These are phyloP conservation scores for Catharus fuscescens DNA, from an alignment of 2,113 vertebrate species.

Conservation along the genomic window DNA sequence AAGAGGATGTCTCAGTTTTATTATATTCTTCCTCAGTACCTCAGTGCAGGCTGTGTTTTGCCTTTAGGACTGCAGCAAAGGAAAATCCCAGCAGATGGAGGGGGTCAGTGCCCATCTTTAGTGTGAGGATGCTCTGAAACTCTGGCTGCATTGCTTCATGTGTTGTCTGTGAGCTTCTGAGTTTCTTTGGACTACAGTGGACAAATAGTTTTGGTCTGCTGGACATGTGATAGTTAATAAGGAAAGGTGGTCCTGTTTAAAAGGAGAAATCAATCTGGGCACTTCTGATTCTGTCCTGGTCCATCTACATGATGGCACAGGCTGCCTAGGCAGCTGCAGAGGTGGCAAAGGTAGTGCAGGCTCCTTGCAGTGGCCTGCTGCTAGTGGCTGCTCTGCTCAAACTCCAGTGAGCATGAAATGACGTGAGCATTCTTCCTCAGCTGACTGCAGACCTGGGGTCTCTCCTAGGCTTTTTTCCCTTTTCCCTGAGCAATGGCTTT, in stretches of 20 bases:
- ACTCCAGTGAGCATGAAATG: background rate
- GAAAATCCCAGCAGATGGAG: background rate
- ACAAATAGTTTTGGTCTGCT: background rate
- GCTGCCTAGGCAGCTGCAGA: background rate
- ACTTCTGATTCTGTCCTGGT: background rate
- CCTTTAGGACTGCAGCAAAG: background rate
- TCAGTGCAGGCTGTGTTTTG: background rate
- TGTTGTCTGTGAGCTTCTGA: background rate
- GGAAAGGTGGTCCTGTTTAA: background rate
- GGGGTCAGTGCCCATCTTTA: background rate
- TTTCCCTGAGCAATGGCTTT: background rate
- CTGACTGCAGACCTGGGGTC: background rate
- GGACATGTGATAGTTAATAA: background rate
- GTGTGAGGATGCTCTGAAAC: background rate
- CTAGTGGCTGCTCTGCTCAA: background rate
- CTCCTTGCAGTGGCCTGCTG: background rate
- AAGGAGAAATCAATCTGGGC: background rate
- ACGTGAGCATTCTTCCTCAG: background rate
- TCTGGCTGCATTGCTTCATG: accelerated
- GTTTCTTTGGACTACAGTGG: background rate
- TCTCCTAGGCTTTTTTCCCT: background rate
- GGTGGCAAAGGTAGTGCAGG: background rate
- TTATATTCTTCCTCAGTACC: background rate
- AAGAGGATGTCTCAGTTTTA: background rate
- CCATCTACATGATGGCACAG: background rate